Evolutionary conservation across 2,113 vertebrate genomes (phyloP).

Genomic region (Microtus montanus): DNA sequence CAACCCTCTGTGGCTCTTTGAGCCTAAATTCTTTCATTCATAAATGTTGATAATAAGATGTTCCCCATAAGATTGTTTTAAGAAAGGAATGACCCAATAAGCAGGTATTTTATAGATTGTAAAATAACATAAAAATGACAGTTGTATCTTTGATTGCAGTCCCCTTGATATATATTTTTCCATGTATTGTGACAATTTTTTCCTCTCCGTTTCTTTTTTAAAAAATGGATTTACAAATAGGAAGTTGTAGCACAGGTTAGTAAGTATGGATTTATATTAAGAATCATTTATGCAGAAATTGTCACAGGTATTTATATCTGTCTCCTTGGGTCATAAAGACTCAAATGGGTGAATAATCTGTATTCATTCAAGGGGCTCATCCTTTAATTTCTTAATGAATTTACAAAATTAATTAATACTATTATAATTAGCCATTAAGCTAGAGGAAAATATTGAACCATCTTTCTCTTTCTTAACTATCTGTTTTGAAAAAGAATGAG

Average conservation of each 20-base stretch:
- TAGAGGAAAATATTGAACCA: not conserved
- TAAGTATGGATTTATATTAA: constrained; percentile 13
- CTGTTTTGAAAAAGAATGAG: constrained; percentile 32
- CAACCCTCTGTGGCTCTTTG: not conserved
- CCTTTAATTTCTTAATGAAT: not conserved
- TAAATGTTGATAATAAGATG: constrained; percentile 25
- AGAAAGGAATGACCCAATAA: constrained; percentile 30
- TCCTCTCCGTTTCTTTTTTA: not conserved
- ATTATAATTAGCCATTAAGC: constrained; percentile 35
- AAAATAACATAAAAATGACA: constrained; percentile 51
- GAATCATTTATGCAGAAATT: constrained; percentile 31
- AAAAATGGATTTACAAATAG: not conserved
- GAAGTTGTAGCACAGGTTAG: constrained; percentile 8
- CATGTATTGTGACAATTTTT: not conserved
- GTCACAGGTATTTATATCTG: constrained; percentile 45
- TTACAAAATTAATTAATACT: constrained; percentile 17
- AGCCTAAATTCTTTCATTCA: constrained; percentile 28
- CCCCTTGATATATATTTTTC: constrained; percentile 30
- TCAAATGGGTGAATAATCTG: constrained; percentile 44
- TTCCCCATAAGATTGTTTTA: not conserved
- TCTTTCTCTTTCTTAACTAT: not conserved
- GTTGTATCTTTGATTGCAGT: not conserved
- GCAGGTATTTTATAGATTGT: constrained; percentile 40
- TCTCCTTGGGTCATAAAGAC: constrained; percentile 3
- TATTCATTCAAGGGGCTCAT: constrained; percentile 9